These are phyloP conservation scores for Coracias cyanogaster DNA, from an alignment of 2,797 vertebrate genomes.

Conservation along the genomic window DNA sequence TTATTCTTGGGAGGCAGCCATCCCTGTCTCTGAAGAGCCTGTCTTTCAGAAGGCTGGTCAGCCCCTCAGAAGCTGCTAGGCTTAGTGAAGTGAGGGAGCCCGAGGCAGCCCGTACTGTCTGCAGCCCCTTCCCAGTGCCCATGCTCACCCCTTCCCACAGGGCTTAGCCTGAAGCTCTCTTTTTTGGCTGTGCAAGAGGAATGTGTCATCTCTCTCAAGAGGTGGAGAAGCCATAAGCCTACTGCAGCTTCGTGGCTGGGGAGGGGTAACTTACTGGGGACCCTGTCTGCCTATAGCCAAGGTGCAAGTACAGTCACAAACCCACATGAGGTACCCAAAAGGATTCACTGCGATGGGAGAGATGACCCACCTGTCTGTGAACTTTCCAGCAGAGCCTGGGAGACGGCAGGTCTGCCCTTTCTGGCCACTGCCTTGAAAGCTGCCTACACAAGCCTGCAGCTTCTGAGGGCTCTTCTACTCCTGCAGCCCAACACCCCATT, in stretches of 20 bases:
- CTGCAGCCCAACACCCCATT: background rate
- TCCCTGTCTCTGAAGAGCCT: background rate
- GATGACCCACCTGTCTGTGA: background rate
- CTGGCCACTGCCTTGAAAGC: background rate
- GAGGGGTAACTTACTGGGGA: background rate
- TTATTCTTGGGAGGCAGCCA: background rate
- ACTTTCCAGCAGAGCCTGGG: background rate
- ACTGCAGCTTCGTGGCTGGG: rapidly evolving
- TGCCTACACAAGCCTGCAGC: background rate
- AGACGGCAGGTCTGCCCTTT: background rate
- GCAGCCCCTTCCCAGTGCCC: background rate
- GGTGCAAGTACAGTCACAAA: background rate
- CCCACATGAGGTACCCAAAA: rapidly evolving
- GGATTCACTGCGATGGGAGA: background rate
- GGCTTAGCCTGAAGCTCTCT: background rate
- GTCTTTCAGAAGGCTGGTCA: background rate
- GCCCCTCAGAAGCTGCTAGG: too few relatives aligned
- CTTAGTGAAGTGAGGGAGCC: background rate
- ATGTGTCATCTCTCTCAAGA: background rate
- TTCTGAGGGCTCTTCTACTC: background rate
- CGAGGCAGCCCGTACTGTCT: background rate
- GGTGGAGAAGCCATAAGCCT: background rate
- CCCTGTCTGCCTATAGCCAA: background rate
- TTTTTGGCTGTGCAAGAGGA: background rate
- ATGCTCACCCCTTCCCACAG: background rate